Conservation (phyloP, 2,888 invertebrate genomes). For the Trachelus iudaicus region DNA sequence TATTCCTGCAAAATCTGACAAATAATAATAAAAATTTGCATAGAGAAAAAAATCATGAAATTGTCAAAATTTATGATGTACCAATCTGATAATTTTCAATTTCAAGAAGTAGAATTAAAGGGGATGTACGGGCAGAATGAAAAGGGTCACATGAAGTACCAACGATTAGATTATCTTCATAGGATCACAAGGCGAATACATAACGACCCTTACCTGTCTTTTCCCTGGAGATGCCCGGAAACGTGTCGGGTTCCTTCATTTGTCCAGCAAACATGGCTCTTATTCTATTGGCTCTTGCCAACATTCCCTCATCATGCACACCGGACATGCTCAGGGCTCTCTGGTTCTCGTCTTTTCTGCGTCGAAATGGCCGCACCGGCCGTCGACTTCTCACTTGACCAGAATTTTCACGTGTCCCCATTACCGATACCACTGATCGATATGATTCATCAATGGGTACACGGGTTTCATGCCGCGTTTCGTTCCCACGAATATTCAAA, state of each 20-base stretch:
- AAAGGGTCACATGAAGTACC: background rate
- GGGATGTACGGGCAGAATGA: background rate
- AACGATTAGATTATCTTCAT: background rate
- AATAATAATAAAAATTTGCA: too few species aligned
- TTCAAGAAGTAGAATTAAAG: background rate
- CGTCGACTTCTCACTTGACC: slow-evolving; percentile 29
- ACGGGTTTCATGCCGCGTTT: slow-evolving; percentile 40
- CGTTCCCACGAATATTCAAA: slow-evolving; percentile 48
- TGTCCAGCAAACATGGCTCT: slow-evolving; percentile 61
- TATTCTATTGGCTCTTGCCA: slow-evolving; percentile 61
- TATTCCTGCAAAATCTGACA: too few species aligned
- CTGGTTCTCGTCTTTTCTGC: slow-evolving; percentile 38
- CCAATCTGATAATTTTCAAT: background rate
- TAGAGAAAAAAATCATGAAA: too few species aligned
- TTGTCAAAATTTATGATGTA: too few species aligned
- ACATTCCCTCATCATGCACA: slow-evolving; percentile 57
- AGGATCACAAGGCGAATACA: background rate
- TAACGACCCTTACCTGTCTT: slow-evolving; percentile 57
- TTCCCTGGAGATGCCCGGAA: slow-evolving; percentile 62
- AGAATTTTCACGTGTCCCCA: slow-evolving; percentile 26
- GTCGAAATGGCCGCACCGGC: slow-evolving; percentile 46
- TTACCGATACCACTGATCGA: background rate
- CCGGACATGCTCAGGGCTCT: slow-evolving; percentile 31
- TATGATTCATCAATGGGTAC: slow-evolving; percentile 26
- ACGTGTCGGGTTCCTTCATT: slow-evolving; percentile 47